These are phyloP conservation scores for Oreocharis arfaki DNA, from an alignment of 2,113 vertebrate genomes.

Conservation along the genomic window DNA sequence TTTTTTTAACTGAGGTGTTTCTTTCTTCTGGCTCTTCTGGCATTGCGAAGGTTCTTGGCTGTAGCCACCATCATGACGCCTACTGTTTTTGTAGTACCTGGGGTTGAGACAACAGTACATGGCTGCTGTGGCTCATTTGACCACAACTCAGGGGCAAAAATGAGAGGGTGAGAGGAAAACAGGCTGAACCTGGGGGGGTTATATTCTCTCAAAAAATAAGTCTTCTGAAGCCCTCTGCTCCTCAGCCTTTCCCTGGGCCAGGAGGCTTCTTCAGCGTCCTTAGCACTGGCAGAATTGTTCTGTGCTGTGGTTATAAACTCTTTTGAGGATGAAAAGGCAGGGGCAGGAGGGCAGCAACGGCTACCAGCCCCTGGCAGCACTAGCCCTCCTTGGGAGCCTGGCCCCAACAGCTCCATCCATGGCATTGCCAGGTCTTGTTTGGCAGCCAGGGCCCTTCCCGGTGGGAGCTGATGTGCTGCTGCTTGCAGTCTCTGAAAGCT, in stretches of 20 bases:
- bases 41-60: accelerated
- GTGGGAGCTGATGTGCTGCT: not conserved
- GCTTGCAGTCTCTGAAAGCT: not conserved
- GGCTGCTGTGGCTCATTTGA: not conserved
- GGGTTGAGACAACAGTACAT: not conserved
- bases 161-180: not conserved
- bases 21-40: not conserved
- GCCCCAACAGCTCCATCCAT: not conserved
- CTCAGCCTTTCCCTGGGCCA: not conserved
- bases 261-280: not conserved
- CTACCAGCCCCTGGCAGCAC: not conserved
- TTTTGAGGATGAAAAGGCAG: not conserved
- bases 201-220: not conserved
- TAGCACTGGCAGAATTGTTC: not conserved
- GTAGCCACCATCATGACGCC: accelerated
- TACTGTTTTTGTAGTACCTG: not conserved
- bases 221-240: not conserved
- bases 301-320: not conserved
- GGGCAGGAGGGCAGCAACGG: not conserved
- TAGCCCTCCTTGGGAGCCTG: accelerated
- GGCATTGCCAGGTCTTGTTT: not conserved
- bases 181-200: not conserved
- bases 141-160: not conserved
- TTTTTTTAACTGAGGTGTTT: not conserved
- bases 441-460: not conserved